Percentiles rank a stretch among this genome's conserved stretches.
These are phyloP conservation scores for Aleadryas rufinucha DNA, from an alignment of 2,113 vertebrate genomes.

Conservation along the genomic window DNA sequence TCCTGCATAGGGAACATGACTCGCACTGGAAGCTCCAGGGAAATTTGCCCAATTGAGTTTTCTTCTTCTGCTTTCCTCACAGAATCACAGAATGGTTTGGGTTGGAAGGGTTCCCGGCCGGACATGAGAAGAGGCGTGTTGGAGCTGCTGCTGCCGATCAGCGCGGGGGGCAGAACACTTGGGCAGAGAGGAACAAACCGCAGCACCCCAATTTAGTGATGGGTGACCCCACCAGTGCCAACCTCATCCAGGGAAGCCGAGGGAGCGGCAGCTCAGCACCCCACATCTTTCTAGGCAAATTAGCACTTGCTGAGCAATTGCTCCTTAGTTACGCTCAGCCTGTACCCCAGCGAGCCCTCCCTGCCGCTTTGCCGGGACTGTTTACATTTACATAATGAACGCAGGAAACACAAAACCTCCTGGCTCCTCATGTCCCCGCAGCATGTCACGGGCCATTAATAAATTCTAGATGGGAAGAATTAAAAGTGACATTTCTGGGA, in stretches of 20 bases:
- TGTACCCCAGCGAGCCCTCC: neutral
- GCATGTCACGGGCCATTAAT: constrained; percentile 41
- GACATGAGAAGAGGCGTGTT: neutral
- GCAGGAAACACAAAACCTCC: neutral
- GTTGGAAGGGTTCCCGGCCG: neutral
- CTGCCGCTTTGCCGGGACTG: neutral
- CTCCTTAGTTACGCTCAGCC: neutral
- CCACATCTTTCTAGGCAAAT: neutral
- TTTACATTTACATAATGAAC: neutral
- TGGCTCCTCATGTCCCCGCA: neutral
- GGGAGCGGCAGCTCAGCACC: neutral
- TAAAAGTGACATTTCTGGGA: constrained; percentile 39
- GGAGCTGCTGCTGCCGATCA: fast-evolving
- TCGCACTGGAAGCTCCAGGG: neutral
- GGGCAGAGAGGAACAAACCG: neutral
- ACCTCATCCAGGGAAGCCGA: fast-evolving
- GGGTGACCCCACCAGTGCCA: neutral
- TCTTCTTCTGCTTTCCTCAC: neutral
- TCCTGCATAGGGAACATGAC: neutral
- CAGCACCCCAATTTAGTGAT: fast-evolving
- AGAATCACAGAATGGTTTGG: neutral
- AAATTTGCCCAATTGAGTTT: neutral
- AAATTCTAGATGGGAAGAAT: constrained; percentile 2
- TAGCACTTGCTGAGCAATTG: neutral
- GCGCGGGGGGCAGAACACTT: fast-evolving